phyloP scores from a whole-genome alignment of 2,888 invertebrate genomes.

The Thera obeliscata region DNA sequence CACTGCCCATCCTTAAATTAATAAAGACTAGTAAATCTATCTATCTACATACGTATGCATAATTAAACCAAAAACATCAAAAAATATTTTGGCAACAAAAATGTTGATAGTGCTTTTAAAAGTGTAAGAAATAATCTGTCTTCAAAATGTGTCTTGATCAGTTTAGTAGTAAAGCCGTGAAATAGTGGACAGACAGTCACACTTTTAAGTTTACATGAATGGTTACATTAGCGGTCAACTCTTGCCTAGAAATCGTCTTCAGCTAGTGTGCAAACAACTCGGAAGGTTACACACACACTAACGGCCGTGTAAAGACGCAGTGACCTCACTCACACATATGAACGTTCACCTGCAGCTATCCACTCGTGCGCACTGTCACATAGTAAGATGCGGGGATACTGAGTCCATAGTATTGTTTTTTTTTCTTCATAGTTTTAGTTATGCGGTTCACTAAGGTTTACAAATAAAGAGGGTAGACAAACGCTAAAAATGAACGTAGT shows the following conservation, averaged over 20 bases:
- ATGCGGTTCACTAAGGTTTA: not conserved
- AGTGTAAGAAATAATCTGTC: no score
- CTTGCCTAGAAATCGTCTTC: constrained; percentile 34
- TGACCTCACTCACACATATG: constrained; percentile 78
- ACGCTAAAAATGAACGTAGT: no score
- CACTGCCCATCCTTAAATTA: constrained; percentile 15
- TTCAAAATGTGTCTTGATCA: not conserved
- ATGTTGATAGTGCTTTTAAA: no score
- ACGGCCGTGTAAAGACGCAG: constrained; percentile 46
- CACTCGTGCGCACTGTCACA: constrained; percentile 81
- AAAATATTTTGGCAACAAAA: not conserved
- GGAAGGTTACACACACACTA: constrained; percentile 51
- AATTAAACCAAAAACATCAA: not conserved
- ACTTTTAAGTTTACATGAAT: not conserved
- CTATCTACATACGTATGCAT: no score
- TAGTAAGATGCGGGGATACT: constrained; percentile 50
- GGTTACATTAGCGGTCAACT: constrained; percentile 36
- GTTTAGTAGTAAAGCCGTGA: not conserved
- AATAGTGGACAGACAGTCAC: not conserved
- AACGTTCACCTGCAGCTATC: constrained; percentile 72
- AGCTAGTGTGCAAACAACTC: constrained; percentile 37
- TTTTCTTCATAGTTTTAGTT: not conserved
- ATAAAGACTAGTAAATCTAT: not conserved
- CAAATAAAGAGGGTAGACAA: not conserved
- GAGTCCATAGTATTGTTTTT: constrained; percentile 13